Evolutionary conservation across 2,113 vertebrate genomes (phyloP).

Genomic region (Porphyrio hochstetteri): DNA sequence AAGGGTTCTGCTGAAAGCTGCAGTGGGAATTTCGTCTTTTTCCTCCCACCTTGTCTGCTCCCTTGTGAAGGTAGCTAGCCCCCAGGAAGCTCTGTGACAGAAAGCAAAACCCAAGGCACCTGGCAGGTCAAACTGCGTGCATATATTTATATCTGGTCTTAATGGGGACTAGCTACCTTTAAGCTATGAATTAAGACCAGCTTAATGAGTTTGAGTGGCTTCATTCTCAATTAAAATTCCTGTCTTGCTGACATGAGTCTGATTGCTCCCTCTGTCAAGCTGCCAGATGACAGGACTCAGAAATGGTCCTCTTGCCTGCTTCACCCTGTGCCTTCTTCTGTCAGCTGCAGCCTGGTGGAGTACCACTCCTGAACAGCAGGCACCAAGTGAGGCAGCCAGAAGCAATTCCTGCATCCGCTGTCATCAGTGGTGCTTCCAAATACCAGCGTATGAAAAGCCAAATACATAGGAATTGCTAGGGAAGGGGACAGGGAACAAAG

Average conservation of each 20-base stretch:
- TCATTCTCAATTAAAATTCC: constrained; percentile 17
- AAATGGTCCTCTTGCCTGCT: background rate
- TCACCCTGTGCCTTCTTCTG: background rate
- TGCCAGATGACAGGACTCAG: background rate
- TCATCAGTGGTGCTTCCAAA: background rate
- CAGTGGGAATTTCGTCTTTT: background rate
- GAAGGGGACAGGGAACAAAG: background rate
- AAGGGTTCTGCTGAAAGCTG: background rate
- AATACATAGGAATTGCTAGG: background rate
- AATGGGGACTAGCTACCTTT: background rate
- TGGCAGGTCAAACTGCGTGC: background rate
- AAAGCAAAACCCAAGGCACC: background rate
- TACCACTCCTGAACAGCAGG: background rate
- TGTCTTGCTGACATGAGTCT: background rate
- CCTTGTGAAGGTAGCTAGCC: background rate
- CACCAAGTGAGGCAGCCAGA: background rate
- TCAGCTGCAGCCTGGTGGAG: background rate
- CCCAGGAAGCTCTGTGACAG: background rate
- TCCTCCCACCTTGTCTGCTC: background rate
- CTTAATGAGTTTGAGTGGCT: constrained; percentile 14
- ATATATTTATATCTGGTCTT: background rate
- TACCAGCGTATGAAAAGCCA: background rate
- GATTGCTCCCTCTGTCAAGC: background rate
- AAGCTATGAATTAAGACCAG: background rate
- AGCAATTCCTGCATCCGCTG: background rate